phyloP scores from a whole-genome alignment of 2,888 invertebrate genomes.

The Stictocephala bisonia region DNA sequence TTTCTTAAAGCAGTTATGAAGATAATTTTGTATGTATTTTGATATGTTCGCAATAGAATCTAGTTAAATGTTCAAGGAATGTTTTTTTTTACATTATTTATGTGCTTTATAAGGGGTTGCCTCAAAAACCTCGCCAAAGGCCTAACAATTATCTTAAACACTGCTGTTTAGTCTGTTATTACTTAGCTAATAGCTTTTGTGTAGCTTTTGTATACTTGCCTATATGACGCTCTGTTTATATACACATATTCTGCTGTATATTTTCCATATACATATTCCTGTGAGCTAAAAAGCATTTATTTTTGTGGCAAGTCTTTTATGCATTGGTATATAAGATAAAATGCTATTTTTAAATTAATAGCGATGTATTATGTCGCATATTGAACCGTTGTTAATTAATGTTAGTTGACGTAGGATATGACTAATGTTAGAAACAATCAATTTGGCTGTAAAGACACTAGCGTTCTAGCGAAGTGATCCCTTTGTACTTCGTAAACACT shows the following conservation, averaged over 20 bases:
- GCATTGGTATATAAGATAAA: neutral
- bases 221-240: neutral
- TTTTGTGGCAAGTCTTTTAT: conserved; percentile 24
- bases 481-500: too few relatives aligned
- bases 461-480: too few relatives aligned
- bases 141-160: conserved; percentile 27
- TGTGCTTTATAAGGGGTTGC: too few relatives aligned
- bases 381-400: conserved; percentile 7
- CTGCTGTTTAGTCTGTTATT: conserved; percentile 10
- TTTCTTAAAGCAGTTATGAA: too few relatives aligned
- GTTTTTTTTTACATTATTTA: too few relatives aligned
- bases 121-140: conserved; percentile 31
- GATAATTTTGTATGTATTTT: too few relatives aligned
- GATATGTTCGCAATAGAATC: too few relatives aligned
- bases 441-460: conserved; percentile 9
- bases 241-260: conserved; percentile 15
- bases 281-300: conserved; percentile 27
- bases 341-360: neutral
- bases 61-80: too few relatives aligned
- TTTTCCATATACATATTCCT: too few relatives aligned
- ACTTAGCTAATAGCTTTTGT: neutral
- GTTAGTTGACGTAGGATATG: too few relatives aligned
- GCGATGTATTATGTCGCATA: conserved; percentile 16
- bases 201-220: conserved; percentile 31
- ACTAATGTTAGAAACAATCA: conserved; percentile 34